A percentile compares a stretch with the other conserved stretches of the same genome.
Conservation (phyloP, 2,113 vertebrate genomes). For the Ammodytes dubius region DNA sequence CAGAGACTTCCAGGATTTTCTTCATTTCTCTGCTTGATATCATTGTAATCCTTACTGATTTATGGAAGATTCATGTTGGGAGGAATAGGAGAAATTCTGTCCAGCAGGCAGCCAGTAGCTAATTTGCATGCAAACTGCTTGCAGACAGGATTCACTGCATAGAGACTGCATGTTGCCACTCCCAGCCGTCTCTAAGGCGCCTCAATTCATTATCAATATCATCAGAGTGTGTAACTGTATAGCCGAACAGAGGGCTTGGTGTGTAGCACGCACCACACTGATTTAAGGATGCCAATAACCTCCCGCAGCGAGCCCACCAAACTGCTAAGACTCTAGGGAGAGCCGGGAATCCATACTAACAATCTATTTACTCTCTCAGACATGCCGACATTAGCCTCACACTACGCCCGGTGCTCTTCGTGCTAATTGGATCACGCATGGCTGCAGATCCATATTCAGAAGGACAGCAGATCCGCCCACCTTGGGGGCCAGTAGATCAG, state of each 20-base stretch:
- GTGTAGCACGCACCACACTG: constrained; percentile 59
- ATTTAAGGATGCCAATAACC: constrained; percentile 71
- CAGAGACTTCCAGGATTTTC: not conserved
- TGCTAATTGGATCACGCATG: constrained; percentile 76
- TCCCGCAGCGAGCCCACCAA: constrained; percentile 53
- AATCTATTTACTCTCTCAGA: constrained; percentile 72
- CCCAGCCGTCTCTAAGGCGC: constrained; percentile 5
- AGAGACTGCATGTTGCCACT: constrained; percentile 7
- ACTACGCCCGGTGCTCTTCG: constrained; percentile 51
- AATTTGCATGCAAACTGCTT: constrained; percentile 23
- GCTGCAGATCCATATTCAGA: constrained; percentile 59
- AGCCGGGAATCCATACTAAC: constrained; percentile 76
- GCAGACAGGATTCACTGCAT: constrained; percentile 10
- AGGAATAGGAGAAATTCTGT: constrained; percentile 1
- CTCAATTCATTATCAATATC: constrained; percentile 62
- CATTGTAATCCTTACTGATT: not conserved
- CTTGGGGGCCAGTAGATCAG: constrained; percentile 27
- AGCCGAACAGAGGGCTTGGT: constrained; percentile 15
- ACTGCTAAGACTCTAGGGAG: constrained; percentile 52
- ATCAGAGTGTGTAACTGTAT: constrained; percentile 45
- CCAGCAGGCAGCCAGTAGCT: not conserved
- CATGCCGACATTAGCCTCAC: constrained; percentile 55
- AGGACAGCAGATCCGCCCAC: constrained; percentile 38
- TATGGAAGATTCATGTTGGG: not conserved
- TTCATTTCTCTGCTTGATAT: not conserved